phyloP scores from a whole-genome alignment of 30 jellyfish, hydroid and myxozoan species.

The Aurelia aurita complex sp. Pacific region DNA sequence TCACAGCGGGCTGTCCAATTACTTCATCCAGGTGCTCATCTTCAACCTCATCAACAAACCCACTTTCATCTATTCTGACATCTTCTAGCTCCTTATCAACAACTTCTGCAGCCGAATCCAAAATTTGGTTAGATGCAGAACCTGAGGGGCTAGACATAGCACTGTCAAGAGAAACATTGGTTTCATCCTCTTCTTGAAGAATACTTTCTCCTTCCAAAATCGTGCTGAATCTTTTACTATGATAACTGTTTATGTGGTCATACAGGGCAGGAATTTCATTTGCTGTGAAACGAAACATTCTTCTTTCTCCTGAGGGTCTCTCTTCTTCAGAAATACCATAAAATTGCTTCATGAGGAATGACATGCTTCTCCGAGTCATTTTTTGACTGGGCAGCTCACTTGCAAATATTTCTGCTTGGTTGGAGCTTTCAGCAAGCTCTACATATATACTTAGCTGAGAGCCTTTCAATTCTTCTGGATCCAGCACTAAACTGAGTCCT shows the following conservation, averaged over 20 bases:
- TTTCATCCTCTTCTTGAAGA: neutral
- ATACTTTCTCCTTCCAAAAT: neutral
- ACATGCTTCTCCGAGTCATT: neutral
- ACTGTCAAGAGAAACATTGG: neutral
- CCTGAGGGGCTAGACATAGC: neutral
- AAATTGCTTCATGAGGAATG: constrained; percentile 9
- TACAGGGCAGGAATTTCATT: constrained; percentile 48
- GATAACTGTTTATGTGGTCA: constrained; percentile 31
- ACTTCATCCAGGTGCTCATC: neutral
- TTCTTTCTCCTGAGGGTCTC: neutral
- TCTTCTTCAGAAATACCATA: constrained; percentile 11
- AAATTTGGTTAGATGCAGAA: neutral
- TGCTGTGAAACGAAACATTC: constrained; percentile 34
- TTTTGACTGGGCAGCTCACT: neutral
- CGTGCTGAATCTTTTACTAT: constrained; percentile 1
- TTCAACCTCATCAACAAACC: neutral
- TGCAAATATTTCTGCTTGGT: constrained; percentile 13
- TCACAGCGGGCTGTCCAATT: too few relatives aligned
- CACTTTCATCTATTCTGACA: neutral
- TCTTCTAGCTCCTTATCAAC: neutral
- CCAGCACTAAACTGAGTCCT: neutral
- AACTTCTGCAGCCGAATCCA: neutral
- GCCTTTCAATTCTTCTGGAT: neutral
- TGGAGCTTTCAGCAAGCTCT: constrained; percentile 9
- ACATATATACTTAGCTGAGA: constrained; percentile 22